A percentile compares a stretch with the other conserved stretches of the same genome.
Conservation (phyloP, 2,113 vertebrate genomes). For the Alectura lathami region DNA sequence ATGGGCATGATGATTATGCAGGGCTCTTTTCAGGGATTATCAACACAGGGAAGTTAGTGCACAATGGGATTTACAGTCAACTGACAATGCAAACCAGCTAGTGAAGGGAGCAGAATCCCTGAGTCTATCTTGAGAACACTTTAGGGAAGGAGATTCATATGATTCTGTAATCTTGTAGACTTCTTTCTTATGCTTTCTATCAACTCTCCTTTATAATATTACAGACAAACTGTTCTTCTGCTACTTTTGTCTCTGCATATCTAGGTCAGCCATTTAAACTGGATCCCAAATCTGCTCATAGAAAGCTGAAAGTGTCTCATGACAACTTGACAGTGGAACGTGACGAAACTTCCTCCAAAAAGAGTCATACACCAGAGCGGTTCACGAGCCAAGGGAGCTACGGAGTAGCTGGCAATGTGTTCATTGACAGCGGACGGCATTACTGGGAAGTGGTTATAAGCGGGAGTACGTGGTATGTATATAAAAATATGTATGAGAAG, state of each 20-base stretch:
- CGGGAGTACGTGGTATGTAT: slow-evolving; percentile 92
- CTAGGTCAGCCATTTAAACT: slow-evolving; percentile 97
- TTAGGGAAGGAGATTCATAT: slow-evolving; percentile 17
- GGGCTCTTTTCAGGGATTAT: slow-evolving; percentile 43
- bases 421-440: slow-evolving; percentile 96
- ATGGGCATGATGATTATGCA: slow-evolving; percentile 10
- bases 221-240: not conserved
- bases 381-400: slow-evolving; percentile 96
- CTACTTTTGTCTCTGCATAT: slow-evolving; percentile 17
- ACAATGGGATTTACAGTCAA: slow-evolving; percentile 33
- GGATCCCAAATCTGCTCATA: slow-evolving; percentile 95
- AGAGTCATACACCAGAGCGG: slow-evolving; percentile 93
- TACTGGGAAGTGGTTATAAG: slow-evolving; percentile 98
- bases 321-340: slow-evolving; percentile 96
- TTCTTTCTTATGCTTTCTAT: not conserved
- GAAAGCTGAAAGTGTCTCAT: slow-evolving; percentile 94
- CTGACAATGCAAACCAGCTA: not conserved
- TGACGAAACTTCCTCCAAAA: slow-evolving; percentile 95
- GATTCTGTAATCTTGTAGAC: not conserved
- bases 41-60: not conserved
- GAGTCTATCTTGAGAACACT: not conserved
- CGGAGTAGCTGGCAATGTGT: slow-evolving; percentile 92
- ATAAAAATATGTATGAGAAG: not conserved
- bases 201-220: not conserved
- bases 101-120: not conserved